Evolutionary conservation across 2,888 invertebrate species (phyloP), one percentile per base, ranked within the genome.

Genomic region (Mythimna loreyi): DNA sequence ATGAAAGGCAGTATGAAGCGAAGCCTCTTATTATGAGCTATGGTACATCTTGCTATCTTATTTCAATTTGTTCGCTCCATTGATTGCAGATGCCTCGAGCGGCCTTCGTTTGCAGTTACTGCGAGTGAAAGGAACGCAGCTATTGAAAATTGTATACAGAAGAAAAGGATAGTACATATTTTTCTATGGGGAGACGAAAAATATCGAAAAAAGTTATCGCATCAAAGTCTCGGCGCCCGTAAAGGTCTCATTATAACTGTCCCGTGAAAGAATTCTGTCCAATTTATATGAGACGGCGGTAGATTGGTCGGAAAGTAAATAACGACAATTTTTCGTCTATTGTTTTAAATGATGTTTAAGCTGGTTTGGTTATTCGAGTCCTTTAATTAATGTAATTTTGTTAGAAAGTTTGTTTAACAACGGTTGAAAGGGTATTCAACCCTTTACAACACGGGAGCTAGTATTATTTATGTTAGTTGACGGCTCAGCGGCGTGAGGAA

Each of bases 11-110:
- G 82, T 74, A 75, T 80, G 66, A 75, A 72, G 67, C 84, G 78
- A 80, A 86, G 85, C 82, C 87, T 86, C 91, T 91, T 92, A 92
- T 93, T 94, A 92, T 90, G 91, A 92, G 87, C 88, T 89, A 90
- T 86, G 91, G 88, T 91, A 92, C 91, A 92, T 93, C 87, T 87
- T 89, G 93, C 91, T 92, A 94, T 95, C 94, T 94, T 94, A 94
- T 94, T 95, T 93, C 94, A 95, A 95, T 95, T 95, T 94, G 90
- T 93, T 92, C 95, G 95, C 93, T 93, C 93, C 95, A 96, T 95
- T 95, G 95, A 94, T 93, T 95, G 93, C 94, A 95, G 94, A 94
- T 93, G 93, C 93, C 92, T 90, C 88, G 89, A 90, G 91, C 90
- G 89, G 86, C 89, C 89, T 91, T 89, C 91, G 91, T 93, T 92